These are phyloP conservation scores for Xenus cinereus DNA, from an alignment of 2,113 vertebrate species.

Conservation along the genomic window DNA sequence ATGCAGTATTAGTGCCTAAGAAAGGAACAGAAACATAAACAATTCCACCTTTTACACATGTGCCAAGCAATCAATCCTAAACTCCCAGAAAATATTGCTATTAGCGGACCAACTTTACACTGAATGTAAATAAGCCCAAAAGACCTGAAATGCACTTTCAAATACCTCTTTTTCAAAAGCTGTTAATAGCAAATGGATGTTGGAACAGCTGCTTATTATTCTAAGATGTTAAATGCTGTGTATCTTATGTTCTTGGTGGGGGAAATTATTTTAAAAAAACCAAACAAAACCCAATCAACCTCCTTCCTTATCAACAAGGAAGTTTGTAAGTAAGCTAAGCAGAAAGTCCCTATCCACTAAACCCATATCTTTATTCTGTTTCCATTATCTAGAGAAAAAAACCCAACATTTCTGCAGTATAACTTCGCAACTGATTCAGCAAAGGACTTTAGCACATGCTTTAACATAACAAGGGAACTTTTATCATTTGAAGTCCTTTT, in stretches of 20 bases:
- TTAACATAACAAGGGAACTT: background rate
- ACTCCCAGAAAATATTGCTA: background rate
- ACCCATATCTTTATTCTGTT: background rate
- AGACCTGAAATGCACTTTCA: background rate
- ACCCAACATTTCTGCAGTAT: background rate
- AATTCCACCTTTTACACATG: background rate
- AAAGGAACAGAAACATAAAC: background rate
- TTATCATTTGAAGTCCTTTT: background rate
- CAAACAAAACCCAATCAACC: background rate
- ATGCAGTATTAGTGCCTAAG: background rate
- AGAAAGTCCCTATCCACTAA: background rate
- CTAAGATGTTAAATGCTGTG: background rate
- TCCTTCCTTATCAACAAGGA: constrained; percentile 14
- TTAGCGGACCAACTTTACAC: background rate
- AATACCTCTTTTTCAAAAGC: background rate
- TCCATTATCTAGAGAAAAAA: background rate
- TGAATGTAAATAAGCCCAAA: background rate
- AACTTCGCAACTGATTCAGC: background rate
- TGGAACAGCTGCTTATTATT: background rate
- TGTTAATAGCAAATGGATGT: background rate
- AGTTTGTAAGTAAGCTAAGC: constrained; percentile 48
- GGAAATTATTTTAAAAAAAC: background rate
- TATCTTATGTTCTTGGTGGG: background rate
- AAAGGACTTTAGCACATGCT: background rate
- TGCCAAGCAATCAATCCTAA: background rate